Conservation (phyloP, 1,140 invertebrate species). For the Zophobas atratus region DNA sequence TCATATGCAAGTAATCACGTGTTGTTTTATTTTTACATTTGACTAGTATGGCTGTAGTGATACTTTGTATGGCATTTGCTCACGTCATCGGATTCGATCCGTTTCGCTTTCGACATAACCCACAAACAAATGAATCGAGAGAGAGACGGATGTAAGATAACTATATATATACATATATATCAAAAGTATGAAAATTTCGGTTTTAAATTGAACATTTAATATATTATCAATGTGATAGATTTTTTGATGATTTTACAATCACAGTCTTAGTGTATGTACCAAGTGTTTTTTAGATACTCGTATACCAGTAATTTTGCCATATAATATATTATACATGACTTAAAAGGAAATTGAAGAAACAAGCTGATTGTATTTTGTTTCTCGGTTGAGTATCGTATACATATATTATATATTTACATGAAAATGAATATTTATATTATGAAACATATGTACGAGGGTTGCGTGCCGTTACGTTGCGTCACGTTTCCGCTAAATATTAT, state of each 20-base stretch:
- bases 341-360: constrained; percentile 50
- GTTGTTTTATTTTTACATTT: constrained; percentile 51
- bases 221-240: constrained; percentile 69
- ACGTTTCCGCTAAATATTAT: constrained; percentile 50
- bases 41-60: constrained; percentile 58
- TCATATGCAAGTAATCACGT: constrained; percentile 51
- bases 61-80: constrained; percentile 64
- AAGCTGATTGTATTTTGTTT: constrained; percentile 44
- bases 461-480: constrained; percentile 37
- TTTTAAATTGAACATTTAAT: constrained; percentile 61
- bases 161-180: constrained; percentile 24
- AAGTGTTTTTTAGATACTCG: constrained; percentile 68
- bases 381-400: constrained; percentile 40
- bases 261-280: constrained; percentile 67
- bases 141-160: constrained; percentile 21
- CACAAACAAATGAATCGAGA: neutral
- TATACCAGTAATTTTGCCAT: constrained; percentile 68
- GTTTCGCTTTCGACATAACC: constrained; percentile 5
- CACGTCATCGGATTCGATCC: constrained; percentile 52
- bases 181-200: constrained; percentile 31
- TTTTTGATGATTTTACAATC: constrained; percentile 70
- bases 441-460: constrained; percentile 30
- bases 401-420: constrained; percentile 46
- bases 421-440: constrained; percentile 45
- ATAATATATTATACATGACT: constrained; percentile 61